phyloP scores from a whole-genome alignment of 1,140 invertebrate genomes.

The Ceratosolen solmsi region DNA sequence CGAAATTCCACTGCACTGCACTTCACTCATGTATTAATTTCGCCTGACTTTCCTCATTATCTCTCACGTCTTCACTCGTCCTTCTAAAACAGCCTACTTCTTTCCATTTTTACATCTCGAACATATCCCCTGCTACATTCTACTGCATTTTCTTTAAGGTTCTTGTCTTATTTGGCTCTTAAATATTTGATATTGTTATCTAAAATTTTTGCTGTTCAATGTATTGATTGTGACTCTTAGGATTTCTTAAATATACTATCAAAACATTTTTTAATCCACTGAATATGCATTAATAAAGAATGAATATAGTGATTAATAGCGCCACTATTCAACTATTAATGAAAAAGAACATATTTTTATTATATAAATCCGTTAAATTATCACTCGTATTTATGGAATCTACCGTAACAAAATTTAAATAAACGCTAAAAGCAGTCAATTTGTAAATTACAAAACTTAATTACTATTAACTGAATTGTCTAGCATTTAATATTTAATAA shows the following conservation, averaged over 20 bases:
- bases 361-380: too few relatives aligned
- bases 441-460: too few relatives aligned
- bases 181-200: background rate
- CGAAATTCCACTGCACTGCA: background rate
- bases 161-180: background rate
- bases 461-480: too few relatives aligned
- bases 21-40: constrained; percentile 41
- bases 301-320: background rate
- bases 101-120: background rate
- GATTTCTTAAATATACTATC: too few relatives aligned
- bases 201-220: background rate
- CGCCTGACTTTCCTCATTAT: constrained; percentile 24
- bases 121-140: too few relatives aligned
- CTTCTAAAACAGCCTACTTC: background rate
- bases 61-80: background rate
- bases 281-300: background rate
- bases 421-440: too few relatives aligned
- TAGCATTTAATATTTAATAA: too few relatives aligned
- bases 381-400: too few relatives aligned
- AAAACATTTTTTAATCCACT: background rate
- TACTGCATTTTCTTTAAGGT: too few relatives aligned
- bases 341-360: too few relatives aligned
- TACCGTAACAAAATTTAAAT: too few relatives aligned
- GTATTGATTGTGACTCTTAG: background rate
- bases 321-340: too few relatives aligned